Evolutionary conservation across 2,797 vertebrate species (phyloP).

Genomic region (Eospalax fontanierii): DNA sequence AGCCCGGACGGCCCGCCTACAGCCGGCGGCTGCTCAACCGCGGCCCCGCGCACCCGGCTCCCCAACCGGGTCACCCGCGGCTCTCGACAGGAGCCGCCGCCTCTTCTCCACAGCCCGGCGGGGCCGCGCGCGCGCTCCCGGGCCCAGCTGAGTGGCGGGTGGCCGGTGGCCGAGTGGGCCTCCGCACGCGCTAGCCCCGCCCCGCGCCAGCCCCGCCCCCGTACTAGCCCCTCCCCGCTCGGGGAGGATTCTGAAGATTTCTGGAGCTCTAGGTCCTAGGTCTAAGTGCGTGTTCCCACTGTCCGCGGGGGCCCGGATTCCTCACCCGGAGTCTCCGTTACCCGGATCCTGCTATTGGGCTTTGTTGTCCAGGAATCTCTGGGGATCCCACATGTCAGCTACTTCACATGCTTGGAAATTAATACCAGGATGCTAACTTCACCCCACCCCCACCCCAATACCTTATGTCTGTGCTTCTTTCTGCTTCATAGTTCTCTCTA

Average conservation of each 20-base stretch:
- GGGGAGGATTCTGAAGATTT: neutral
- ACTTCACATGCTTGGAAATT: neutral
- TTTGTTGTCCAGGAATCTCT: neutral
- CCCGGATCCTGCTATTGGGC: neutral
- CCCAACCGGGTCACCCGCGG: conserved; percentile 54
- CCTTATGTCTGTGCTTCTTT: neutral
- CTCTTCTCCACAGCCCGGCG: neutral
- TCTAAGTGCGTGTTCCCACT: too few species aligned
- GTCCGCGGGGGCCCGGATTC: neutral
- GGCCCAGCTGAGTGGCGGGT: neutral
- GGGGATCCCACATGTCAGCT: neutral
- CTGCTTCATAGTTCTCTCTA: neutral
- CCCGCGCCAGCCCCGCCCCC: neutral
- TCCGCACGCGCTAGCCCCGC: neutral
- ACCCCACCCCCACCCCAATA: neutral
- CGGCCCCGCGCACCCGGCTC: conserved; percentile 16
- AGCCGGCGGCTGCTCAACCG: neutral
- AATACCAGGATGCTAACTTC: neutral
- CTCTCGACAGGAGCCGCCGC: neutral
- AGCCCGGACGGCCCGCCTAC: neutral
- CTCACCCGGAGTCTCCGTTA: neutral
- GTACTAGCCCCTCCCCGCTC: neutral
- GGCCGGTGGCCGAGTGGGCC: neutral
- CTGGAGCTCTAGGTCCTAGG: fast-evolving
- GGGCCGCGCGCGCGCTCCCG: conserved; percentile 73